phyloP scores from a whole-genome alignment of 2,797 vertebrate species.

The Anguilla pacifica region DNA sequence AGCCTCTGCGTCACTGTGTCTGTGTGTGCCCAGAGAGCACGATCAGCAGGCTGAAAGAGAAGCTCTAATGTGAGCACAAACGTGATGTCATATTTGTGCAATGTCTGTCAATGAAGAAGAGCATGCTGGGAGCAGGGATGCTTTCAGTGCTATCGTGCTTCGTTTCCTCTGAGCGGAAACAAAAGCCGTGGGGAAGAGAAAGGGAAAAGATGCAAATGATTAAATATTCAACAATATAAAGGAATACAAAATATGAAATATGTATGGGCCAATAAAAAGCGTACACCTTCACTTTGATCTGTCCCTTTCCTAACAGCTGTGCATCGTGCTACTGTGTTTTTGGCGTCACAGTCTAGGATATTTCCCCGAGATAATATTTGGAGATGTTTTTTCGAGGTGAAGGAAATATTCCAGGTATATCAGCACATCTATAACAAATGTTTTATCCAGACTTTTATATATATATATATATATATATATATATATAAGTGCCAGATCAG shows the following conservation, averaged over 20 bases:
- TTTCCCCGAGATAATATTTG: too few relatives aligned
- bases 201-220: not conserved
- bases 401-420: too few relatives aligned
- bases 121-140: not conserved
- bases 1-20: not conserved
- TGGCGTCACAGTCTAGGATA: not conserved
- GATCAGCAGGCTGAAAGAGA: not conserved
- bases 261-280: not conserved
- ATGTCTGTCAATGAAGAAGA: not conserved
- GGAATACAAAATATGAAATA: not conserved
- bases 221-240: not conserved
- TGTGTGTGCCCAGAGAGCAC: not conserved
- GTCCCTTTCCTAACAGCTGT: not conserved
- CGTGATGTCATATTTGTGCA: not conserved
- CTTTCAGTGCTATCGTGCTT: not conserved
- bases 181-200: not conserved
- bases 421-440: too few relatives aligned
- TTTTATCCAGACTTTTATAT: too few relatives aligned
- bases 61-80: not conserved
- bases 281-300: not conserved
- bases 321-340: not conserved
- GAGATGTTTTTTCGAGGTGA: not conserved
- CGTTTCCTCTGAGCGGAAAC: not conserved
- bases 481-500: not conserved
- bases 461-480: too few relatives aligned